Evolutionary conservation across 2,113 vertebrate species (phyloP).

Genomic region (Lonchura striata): DNA sequence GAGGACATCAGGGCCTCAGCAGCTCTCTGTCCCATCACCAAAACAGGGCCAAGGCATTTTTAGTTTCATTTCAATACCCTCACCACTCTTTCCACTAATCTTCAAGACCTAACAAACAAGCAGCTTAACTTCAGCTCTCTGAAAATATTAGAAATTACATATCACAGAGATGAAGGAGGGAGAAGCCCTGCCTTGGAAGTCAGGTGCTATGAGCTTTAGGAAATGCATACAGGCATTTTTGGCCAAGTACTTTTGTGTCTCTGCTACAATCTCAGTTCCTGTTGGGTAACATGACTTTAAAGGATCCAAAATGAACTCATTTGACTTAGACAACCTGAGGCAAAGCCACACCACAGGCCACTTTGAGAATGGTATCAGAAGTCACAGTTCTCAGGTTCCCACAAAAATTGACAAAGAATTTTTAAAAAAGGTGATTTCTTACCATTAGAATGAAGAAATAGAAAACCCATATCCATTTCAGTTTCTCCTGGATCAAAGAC

Average conservation of each 20-base stretch:
- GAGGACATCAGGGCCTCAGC: not conserved
- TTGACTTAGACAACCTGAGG: not conserved
- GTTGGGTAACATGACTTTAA: not conserved
- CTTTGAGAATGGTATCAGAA: not conserved
- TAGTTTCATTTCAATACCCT: not conserved
- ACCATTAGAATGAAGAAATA: conserved; percentile 98
- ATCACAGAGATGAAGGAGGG: not conserved
- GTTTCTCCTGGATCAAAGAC: conserved; percentile 88
- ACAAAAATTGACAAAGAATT: not conserved
- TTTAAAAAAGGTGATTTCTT: conserved; percentile 33
- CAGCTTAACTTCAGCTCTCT: not conserved
- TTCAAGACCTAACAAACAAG: not conserved
- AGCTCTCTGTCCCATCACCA: not conserved
- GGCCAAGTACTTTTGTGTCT: not conserved
- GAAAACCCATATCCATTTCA: conserved; percentile 93
- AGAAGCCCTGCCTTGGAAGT: not conserved
- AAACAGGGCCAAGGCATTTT: not conserved
- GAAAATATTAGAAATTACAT: not conserved
- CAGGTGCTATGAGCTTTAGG: not conserved
- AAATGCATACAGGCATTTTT: not conserved
- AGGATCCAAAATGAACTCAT: not conserved
- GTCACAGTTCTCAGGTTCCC: not conserved
- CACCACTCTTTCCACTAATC: not conserved
- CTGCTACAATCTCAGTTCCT: not conserved
- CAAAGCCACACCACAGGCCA: not conserved